Base-by-base conservation (phyloP, 1,140 invertebrate genomes). In the Nebria ingens region DNA sequence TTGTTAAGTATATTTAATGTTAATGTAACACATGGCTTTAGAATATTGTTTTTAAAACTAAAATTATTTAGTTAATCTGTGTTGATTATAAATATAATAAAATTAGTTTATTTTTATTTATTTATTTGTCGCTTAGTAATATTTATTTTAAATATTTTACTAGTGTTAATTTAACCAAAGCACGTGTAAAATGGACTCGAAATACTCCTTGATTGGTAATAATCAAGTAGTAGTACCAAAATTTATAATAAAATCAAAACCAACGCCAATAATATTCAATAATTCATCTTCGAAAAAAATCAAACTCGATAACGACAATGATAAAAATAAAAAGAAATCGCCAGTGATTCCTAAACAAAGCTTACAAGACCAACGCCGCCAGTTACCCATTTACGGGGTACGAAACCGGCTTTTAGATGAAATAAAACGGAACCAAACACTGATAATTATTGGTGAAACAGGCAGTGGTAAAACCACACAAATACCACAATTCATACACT, bases 391-490 rank as follows among this genome's bases (percentile, higher is more conserved):
- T 22, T 76, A 73, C 56, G 69, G 64, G 34, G 69, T 75, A 23
- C 66, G 71, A 23, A 74, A 76, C 57, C 80, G 78, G 53, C 59
- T 84, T 17, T 61, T 83, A 1, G 71, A 78, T 55, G 71, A 81
- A 61, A 77, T 83, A 38, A 66, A 71, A 13, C 71, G 71, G 49
- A 63, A 79, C 58, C 72, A 74, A 29, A 87, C 83, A 1, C 62
- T 88, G 1, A 82, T 96, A 40, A 73, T 96, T 13, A 85, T 95
- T 62, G 91, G 90, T 4, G 91, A 94, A 71, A 94, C 91, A 1
- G 91, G 90, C 2, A 85, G 87, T 70, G 91, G 89, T 1, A 96
- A 94, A 73, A 93, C 89, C 1, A 95, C 91, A 1, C 91, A 95
- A 69, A 87, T 95, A 52, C 91, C 91, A 1, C 90, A 92, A 69